Percentiles rank a stretch among this genome's conserved stretches.
These are phyloP conservation scores for Brachypteracias leptosomus DNA, from an alignment of 2,113 vertebrate genomes.

Conservation along the genomic window DNA sequence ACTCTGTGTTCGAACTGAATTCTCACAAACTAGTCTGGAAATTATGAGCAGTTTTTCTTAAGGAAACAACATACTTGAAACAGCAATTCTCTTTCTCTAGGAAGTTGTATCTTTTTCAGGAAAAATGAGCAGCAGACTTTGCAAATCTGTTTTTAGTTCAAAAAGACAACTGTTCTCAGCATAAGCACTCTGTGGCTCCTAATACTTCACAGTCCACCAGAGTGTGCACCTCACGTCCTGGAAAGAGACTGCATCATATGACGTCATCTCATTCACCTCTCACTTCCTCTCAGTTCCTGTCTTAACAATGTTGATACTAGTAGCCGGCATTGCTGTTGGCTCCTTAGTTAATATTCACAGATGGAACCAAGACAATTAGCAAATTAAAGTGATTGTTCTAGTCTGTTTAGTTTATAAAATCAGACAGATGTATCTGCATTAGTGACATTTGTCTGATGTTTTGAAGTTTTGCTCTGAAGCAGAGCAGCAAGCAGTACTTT, in stretches of 20 bases:
- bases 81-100: neutral
- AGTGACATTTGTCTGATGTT: neutral
- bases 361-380: no score
- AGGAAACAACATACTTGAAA: neutral
- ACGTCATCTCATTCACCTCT: neutral
- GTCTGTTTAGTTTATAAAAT: neutral
- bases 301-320: no score
- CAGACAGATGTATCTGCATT: neutral
- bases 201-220: neutral
- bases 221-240: neutral
- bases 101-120: neutral
- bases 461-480: neutral
- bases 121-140: neutral
- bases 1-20: neutral
- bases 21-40: neutral
- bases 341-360: no score
- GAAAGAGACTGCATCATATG: neutral
- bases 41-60: neutral
- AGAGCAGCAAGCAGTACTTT: neutral
- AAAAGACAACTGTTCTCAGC: neutral
- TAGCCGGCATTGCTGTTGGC: no score
- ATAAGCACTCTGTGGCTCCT: neutral
- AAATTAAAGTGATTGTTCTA: neutral
- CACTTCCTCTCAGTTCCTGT: neutral
- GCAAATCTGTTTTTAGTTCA: neutral